phyloP scores from a whole-genome alignment of 2,888 invertebrate genomes.

The Eremobia ochroleuca region DNA sequence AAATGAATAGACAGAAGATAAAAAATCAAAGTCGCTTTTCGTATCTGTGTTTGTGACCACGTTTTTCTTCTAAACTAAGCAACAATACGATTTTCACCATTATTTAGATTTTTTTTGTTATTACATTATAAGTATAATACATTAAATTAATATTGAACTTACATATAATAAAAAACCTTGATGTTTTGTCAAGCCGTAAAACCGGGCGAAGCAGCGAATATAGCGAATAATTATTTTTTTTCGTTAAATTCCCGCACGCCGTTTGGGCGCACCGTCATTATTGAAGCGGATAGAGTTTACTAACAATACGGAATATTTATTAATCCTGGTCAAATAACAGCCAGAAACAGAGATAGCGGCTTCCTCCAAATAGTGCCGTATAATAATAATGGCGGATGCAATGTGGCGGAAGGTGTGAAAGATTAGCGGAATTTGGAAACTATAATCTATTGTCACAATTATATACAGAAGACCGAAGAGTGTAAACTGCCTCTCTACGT shows the following conservation, averaged over 20 bases:
- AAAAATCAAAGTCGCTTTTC: too few relatives aligned
- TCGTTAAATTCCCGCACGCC: background rate
- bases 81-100: too few relatives aligned
- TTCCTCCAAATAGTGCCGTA: slow-evolving; percentile 33
- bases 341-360: slow-evolving; percentile 58
- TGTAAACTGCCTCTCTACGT: too few relatives aligned
- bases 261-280: background rate
- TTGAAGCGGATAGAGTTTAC: slow-evolving; percentile 1
- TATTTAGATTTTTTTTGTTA: too few relatives aligned
- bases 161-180: too few relatives aligned
- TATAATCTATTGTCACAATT: too few relatives aligned
- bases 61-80: too few relatives aligned
- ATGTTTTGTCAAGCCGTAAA: background rate
- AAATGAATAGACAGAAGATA: too few relatives aligned
- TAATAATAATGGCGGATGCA: slow-evolving; percentile 46
- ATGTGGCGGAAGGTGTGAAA: slow-evolving; percentile 28
- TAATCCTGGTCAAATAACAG: slow-evolving; percentile 59
- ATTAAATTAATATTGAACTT: too few relatives aligned
- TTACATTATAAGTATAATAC: too few relatives aligned
- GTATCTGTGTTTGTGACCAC: too few relatives aligned
- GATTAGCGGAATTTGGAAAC: slow-evolving; percentile 23
- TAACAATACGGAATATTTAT: slow-evolving; percentile 52
- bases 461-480: too few relatives aligned
- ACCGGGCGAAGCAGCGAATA: background rate
- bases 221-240: background rate